Percentiles rank a stretch among this genome's conserved stretches.
Conservation (phyloP, 2,113 vertebrate species). For the Eurystomus gularis region DNA sequence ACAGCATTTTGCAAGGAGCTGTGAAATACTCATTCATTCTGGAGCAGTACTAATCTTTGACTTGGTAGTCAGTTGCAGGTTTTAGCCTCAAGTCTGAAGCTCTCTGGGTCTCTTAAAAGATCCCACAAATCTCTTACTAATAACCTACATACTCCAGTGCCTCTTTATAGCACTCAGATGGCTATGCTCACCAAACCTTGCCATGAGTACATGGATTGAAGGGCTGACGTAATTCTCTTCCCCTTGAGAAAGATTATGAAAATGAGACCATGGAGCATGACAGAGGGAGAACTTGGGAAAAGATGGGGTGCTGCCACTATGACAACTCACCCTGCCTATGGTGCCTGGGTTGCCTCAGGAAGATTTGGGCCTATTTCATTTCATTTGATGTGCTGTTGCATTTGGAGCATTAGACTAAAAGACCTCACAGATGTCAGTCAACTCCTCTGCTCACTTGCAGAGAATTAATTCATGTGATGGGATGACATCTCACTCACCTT, state of each 20-base stretch:
- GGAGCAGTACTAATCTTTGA: not conserved
- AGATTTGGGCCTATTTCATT: not conserved
- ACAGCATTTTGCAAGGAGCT: not conserved
- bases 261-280: not conserved
- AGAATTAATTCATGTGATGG: not conserved
- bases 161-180: not conserved
- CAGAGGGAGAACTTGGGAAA: not conserved
- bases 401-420: not conserved
- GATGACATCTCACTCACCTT: not conserved
- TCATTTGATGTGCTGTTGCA: not conserved
- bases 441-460: not conserved
- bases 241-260: not conserved
- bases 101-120: not conserved
- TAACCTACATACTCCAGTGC: not conserved
- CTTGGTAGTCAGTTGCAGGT: not conserved
- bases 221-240: not conserved
- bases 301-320: not conserved
- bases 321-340: not conserved
- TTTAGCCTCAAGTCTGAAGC: not conserved
- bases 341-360: not conserved
- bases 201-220: fast-evolving
- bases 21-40: not conserved
- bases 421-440: not conserved
- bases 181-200: not conserved
- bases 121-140: not conserved